Evolutionary conservation across 2,113 vertebrate species (phyloP), one percentile per base, ranked within the genome.

Genomic region (Oncorhynchus mykiss): DNA sequence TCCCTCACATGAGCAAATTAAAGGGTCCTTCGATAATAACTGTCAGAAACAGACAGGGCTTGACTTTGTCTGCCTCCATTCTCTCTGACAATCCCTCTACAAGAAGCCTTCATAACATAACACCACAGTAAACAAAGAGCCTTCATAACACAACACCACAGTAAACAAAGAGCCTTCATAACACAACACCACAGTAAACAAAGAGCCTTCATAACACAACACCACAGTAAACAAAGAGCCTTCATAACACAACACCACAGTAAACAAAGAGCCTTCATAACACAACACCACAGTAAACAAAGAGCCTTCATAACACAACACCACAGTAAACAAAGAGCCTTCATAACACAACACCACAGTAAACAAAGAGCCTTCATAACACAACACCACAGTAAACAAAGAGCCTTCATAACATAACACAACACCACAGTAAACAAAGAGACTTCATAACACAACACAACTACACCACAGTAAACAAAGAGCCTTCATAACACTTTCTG

Each of bases 271-370:
- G 93, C 92, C 93, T 94, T 94, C 91, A 92, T 95, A 96, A 95
- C 94, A 95, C 94, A 95, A 95, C 95, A 97, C 95, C 94, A 88
- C 95, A 96, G 95, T 95, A 97, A 96, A 95, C 94, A 95, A 97
- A 98, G 31, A 31, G 93, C 92, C 92, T 94, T 94, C 91, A 92
- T 95, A 96, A 95, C 94, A 95, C 94, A 95, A 95, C 95, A 97
- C 95, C 34, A 34, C 34, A 34, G 1, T 6, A 34, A 7, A 94
- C 93, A 95, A 95, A 95, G 93, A 94, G 93, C 92, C 93, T 94
- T 94, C 91, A 92, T 95, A 96, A 95, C 94, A 95, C 94, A 95
- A 95, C 95, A 97, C 95, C 94, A 88, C 95, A 96, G 95, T 95
- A 97, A 96, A 95, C 94, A 95, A 98, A 5, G 31, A 31, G 93